Conservation (phyloP, 2,888 invertebrate species). For the Hirtodrosophila duncani region DNA sequence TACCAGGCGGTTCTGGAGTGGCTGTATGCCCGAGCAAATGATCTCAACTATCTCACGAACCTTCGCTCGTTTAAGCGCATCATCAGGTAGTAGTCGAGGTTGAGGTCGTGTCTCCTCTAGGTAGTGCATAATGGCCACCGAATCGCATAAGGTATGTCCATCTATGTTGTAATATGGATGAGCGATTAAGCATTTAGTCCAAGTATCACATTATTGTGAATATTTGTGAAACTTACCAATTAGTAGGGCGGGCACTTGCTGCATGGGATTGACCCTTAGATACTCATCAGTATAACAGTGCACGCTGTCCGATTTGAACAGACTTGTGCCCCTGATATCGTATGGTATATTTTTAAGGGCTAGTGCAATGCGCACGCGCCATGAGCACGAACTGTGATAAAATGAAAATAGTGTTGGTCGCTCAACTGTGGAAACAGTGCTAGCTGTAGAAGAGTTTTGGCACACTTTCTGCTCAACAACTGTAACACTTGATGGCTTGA, state of each 20-base stretch:
- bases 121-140: constrained; percentile 94
- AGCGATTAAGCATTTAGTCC: too few species aligned
- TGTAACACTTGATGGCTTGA: too few species aligned
- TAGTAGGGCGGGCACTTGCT: constrained; percentile 93
- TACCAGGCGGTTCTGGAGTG: constrained; percentile 93
- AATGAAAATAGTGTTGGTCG: constrained; percentile 92
- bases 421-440: constrained; percentile 1
- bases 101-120: constrained; percentile 94
- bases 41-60: constrained; percentile 95
- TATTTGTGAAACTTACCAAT: constrained; percentile 81
- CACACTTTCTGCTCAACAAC: too few species aligned
- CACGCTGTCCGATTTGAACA: constrained; percentile 88
- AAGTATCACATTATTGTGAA: accelerated
- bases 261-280: constrained; percentile 93
- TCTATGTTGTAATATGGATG: constrained; percentile 78
- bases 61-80: constrained; percentile 91
- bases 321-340: constrained; percentile 90
- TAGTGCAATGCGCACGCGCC: constrained; percentile 94
- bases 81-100: constrained; percentile 90
- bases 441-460: not conserved
- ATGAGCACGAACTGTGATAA: constrained; percentile 95
- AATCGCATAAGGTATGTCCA: constrained; percentile 85
- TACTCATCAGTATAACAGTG: too few species aligned
- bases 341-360: constrained; percentile 96
- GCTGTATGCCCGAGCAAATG: constrained; percentile 96